Percentiles rank a stretch among this genome's conserved stretches.
phyloP scores from a whole-genome alignment of 1,140 invertebrate species.

The Argopecten irradians region DNA sequence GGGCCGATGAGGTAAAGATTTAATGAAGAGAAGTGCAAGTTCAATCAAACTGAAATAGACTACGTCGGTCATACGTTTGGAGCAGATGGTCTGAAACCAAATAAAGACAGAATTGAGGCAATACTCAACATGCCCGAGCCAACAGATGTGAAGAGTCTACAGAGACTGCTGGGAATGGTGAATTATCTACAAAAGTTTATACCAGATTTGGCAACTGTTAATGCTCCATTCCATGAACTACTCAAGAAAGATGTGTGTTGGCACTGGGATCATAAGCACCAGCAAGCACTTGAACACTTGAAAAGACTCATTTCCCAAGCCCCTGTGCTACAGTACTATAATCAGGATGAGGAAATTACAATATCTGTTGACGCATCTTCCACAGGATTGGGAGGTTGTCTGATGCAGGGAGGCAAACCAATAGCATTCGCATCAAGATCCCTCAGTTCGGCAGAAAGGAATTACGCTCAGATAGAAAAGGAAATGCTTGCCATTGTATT shows the following conservation, averaged over 20 bases:
- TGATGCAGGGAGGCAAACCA: no score
- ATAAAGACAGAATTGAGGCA: conserved; percentile 46
- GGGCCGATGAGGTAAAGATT: no score
- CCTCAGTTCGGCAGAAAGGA: no score
- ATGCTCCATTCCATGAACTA: conserved; percentile 72
- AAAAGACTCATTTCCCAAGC: conserved; percentile 22
- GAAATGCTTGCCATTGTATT: no score
- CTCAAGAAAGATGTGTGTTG: conserved; percentile 57
- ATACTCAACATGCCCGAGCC: conserved; percentile 41
- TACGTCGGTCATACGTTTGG: conserved; percentile 70
- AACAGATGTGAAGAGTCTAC: conserved; percentile 31
- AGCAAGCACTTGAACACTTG: conserved; percentile 32
- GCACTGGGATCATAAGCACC: conserved; percentile 50
- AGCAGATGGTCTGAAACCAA: conserved; percentile 50
- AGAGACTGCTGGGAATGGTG: conserved; percentile 41
- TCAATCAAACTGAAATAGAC: conserved; percentile 16
- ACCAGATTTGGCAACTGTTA: conserved; percentile 70
- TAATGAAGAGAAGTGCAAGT: no score
- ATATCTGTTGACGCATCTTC: no score
- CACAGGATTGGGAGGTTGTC: no score
- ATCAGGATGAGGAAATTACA: background rate
- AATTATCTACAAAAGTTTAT: conserved; percentile 78
- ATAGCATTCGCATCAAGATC: no score
- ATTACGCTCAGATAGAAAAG: no score
- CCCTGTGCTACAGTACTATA: conserved; percentile 35